Evolutionary conservation across 2,888 invertebrate species (phyloP), one percentile per base, ranked within the genome.

Genomic region (Leptura quadrifasciata): DNA sequence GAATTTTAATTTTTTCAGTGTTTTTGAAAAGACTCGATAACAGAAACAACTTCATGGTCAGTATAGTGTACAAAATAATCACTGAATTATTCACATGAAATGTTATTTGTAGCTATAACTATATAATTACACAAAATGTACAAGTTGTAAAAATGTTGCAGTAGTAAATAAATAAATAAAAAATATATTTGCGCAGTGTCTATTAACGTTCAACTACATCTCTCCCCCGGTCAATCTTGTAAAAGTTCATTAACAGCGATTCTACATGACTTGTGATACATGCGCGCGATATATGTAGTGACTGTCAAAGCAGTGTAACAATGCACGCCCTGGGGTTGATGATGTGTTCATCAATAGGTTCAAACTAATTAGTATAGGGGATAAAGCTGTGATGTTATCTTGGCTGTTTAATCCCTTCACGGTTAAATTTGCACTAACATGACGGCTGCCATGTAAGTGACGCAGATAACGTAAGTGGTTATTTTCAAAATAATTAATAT

Each of bases 331-430:
- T 2, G 47, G 47, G n/a, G 47, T 47, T n/a, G n/a, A 47, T 47
- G 47, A 47, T 47, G n/a, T 47, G 47, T 15, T 47, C n/a, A 47
- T 47, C 47, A 15, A 47, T 47, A 47, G 3, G 47, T n/a, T 47
- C 47, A 47, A 47, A 47, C 47, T 47, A 47, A 47, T 47, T 47
- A 47, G 47, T 12, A n/a, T 47, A 47, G 5, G 47, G 15, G 47
- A 47, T n/a, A 47, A 47, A 47, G 47, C 47, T 47, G 47, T 47
- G 47, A 47, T 47, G 47, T 47, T n/a, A 47, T 47, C 47, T 47
- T 47, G 47, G 47, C 47, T 47, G 47, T 47, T 47, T 47, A 47
- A 47, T 47, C 47, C n/a, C 47, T n/a, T 47, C 47, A 3, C n/a
- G 47, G 47, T 47, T 47, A n/a, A 15, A 5, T 47, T n/a, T 47